Conservation (phyloP, 2,797 vertebrate species). For the Pitangus sulphuratus region DNA sequence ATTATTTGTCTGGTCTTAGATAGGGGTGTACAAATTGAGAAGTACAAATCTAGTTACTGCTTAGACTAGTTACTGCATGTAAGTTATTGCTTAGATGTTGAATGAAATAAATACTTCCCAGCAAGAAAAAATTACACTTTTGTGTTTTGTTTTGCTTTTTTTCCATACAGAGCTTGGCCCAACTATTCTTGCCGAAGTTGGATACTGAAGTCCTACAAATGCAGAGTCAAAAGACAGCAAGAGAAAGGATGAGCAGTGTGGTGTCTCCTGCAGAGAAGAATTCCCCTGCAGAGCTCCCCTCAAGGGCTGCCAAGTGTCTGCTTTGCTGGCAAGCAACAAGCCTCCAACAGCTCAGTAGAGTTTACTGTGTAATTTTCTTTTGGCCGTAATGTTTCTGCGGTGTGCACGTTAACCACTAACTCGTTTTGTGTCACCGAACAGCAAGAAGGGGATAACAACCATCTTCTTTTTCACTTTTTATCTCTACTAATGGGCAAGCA, state of each 20-base stretch:
- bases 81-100: not conserved
- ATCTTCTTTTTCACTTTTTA: not conserved
- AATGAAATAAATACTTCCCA: not conserved
- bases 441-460: not conserved
- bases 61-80: not conserved
- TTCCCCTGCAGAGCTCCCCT: accelerated
- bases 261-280: not conserved
- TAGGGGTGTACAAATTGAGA: not conserved
- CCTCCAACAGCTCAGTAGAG: not conserved
- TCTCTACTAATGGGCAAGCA: not conserved
- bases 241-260: not conserved
- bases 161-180: not conserved
- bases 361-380: not conserved
- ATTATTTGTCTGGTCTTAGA: not conserved
- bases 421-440: not conserved
- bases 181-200: not conserved
- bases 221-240: not conserved
- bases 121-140: accelerated
- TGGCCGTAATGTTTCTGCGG: not conserved
- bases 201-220: not conserved
- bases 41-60: not conserved
- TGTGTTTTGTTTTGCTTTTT: too few relatives aligned
- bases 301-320: not conserved
- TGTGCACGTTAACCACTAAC: not conserved
- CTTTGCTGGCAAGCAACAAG: not conserved